Evolutionary conservation across 2,888 invertebrate species (phyloP), one percentile per base, ranked within the genome.

Genomic region (Parnassius glacialis): DNA sequence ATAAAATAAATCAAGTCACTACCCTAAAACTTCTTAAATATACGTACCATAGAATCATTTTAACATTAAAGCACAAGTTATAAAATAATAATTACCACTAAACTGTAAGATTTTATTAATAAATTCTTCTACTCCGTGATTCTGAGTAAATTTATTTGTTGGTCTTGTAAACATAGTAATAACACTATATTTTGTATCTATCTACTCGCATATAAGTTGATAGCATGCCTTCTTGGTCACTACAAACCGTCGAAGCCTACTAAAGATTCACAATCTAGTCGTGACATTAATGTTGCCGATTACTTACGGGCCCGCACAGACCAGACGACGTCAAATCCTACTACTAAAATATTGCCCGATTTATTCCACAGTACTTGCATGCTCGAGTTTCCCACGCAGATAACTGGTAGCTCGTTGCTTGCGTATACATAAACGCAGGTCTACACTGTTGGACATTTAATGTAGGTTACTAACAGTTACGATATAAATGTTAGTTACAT

Each of bases 191-290:
- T 50, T 50, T 53, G 53, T 13, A 57, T 61, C 45, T 45, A 61
- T 62, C 50, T 43, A 54, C 13, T 42, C 43, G 43, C 7, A 34
- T 5, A 34, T 34, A 34, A 34, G 48, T 74, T 78, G 71, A 75
- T 74, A 67, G 73, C 70, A 75, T 73, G 73, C 75, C 77, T 81
- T 79, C 80, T 80, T 76, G 62, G 71, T 68, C 68, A 64, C 71
- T 66, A 67, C 70, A 70, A 68, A 72, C 70, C 74, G 52, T 41
- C 70, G 70, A 74, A 73, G 73, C 72, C 72, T 71, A 65, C 78
- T 81, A 87, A 85, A 84, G 87, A 88, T 87, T 77, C 78, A 85
- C 83, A 83, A 83, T 85, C 84, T 83, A 84, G 76, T 89, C 84
- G 84, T 82, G 83, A 80, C 83, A 81, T 77, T 83, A 82, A 79